Conservation (phyloP, 2,888 invertebrate genomes). For the Hesperia comma region DNA sequence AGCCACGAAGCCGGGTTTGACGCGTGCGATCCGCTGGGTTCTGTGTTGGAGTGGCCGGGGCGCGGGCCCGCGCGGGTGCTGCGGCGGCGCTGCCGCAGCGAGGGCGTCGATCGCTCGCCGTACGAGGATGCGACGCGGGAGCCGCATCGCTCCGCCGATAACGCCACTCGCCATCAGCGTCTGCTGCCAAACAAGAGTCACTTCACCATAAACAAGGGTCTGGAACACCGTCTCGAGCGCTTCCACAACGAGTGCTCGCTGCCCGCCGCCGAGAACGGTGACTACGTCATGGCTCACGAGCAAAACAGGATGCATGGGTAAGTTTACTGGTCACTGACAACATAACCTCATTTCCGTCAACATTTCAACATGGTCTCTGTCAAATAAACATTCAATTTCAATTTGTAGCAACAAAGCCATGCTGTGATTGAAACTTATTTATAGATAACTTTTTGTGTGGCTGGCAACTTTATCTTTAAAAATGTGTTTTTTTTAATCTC, state of each 20-base stretch:
- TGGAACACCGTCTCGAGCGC: constrained; percentile 56
- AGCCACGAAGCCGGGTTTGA: constrained; percentile 78
- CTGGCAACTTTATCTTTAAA: neutral
- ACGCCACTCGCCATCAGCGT: constrained; percentile 59
- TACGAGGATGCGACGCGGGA: constrained; percentile 76
- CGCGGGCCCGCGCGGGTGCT: constrained; percentile 72
- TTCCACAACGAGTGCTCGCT: constrained; percentile 71
- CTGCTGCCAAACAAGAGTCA: constrained; percentile 67
- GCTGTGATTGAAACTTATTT: neutral
- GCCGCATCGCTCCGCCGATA: constrained; percentile 61
- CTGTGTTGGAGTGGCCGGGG: constrained; percentile 71
- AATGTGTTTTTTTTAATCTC: neutral
- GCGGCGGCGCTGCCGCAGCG: constrained; percentile 80
- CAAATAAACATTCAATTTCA: neutral
- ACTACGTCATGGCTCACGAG: constrained; percentile 75
- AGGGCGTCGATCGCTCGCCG: constrained; percentile 78
- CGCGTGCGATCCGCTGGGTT: constrained; percentile 73
- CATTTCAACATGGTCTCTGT: constrained; percentile 2
- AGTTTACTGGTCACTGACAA: constrained; percentile 45
- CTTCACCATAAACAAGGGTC: constrained; percentile 67
- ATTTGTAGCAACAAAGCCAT: neutral
- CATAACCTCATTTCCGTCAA: constrained; percentile 41
- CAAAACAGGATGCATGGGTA: constrained; percentile 65
- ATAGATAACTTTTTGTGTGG: neutral
- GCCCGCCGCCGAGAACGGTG: constrained; percentile 74